Base-by-base conservation (phyloP, 2,113 vertebrate genomes). In the Vicugna pacos region DNA sequence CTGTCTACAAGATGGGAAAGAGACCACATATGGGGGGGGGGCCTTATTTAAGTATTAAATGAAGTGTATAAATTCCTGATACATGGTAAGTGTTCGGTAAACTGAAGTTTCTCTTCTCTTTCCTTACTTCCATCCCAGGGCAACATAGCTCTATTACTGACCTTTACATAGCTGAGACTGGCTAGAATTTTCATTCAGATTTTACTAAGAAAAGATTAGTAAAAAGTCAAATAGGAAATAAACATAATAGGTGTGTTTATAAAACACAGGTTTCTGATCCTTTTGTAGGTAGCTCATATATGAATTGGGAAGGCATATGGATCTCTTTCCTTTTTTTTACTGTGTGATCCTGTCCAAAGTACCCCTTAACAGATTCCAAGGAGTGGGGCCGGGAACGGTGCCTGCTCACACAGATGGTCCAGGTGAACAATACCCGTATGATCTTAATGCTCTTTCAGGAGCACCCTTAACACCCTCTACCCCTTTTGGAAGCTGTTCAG, bases 171-270 rank as follows among this genome's bases (percentile, higher is more conserved):
- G n/a, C 79, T 86, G 30, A 83, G 83, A 64, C 35, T 35, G 58
- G 60, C n/a, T 82, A 60, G 70, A 87, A 50, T 94, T 82, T 87
- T 87, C 50, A 69, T 93, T 93, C 26, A 70, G 35, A 64, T 58
- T 92, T 90, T 88, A 69, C 70, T 77, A 92, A 91, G 76, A 77
- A 96, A 93, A 91, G 38, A 50, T 64, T 92, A 26, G 16, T 93
- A 38, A 76, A 76, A 94, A 95, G 81, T 79, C 73, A 95, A 22
- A 35, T 42, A 77, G 75, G 64, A 93, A 72, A 7, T 48, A 38
- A 42, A 32, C 80, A 42, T 50, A 35, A n/a, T 22, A 90, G 64
- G 28, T 84, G 5, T 77, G 32, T 73, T 92, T 79, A 42, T 79
- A 82, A 86, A 93, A 54, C n/a, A 65, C 16, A 50, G 48, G 50